Evolutionary conservation across 2,888 invertebrate species (phyloP), one percentile per base, ranked within the genome.

Genomic region (Maniola hyperantus): DNA sequence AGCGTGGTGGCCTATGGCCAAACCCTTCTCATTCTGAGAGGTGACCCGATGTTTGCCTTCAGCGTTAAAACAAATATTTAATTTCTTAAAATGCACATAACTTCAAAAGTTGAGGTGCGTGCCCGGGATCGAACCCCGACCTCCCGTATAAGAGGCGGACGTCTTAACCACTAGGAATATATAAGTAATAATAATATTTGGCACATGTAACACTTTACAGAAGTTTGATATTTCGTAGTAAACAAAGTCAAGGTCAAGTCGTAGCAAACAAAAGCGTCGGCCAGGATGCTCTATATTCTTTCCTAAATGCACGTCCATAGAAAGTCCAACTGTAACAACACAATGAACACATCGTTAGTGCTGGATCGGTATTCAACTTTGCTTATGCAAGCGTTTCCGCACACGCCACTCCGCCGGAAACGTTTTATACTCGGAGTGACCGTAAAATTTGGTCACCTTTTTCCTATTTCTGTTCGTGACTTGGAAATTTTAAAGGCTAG

Each of bases 381-480:
- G 62, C 51, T 69, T 69, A 61, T 64, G 67, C 64, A 69, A 69
- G 67, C 66, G 63, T 63, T 66, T 69, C 63, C 69, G 64, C 67
- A 46, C 64, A 53, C 58, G 61, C 64, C 33, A 44, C 66, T 36
- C 8, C 63, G 66, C 73, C 70, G 72, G 73, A 73, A 73, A 70
- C 64, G 65, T 65, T 67, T 65, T 61, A 68, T 64, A 65, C 63
- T 65, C 66, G 57, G 39, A 53, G 66, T 58, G 70, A 67, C 68
- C 64, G 66, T 73, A 69, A 67, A 70, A 68, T 70, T 66, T 62
- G 68, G 67, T 68, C 51, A 64, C 58, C 61, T 66, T 66, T 62
- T 66, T 54, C 64, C 69, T 63, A 67, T 70, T 66, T 68, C 54
- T 69, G 34, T 65, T 69, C 69, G 69, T 71, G 68, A 72, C 66